These are phyloP conservation scores for Apodemus speciosus DNA, from an alignment of 2,113 vertebrate species.

Conservation along the genomic window DNA sequence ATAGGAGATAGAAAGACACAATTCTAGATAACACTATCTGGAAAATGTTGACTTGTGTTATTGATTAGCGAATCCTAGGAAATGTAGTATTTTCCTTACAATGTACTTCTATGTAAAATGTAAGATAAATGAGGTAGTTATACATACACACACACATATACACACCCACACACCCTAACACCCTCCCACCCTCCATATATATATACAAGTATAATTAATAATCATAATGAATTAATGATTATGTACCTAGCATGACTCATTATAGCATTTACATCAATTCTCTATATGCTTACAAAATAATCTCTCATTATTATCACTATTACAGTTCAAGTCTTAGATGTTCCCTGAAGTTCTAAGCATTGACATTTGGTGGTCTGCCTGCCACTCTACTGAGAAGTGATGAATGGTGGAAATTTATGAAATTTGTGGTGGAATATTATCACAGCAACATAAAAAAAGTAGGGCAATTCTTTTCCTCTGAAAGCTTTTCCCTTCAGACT, in stretches of 20 bases:
- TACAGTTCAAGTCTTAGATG: neutral
- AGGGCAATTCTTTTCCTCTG: too few species aligned
- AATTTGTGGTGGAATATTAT: rapidly evolving
- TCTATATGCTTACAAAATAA: neutral
- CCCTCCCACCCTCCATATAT: too few species aligned
- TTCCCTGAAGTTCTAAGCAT: neutral
- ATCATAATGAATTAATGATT: neutral
- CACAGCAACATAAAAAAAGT: too few species aligned
- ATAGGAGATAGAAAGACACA: neutral
- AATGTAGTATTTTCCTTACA: neutral
- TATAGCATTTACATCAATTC: neutral
- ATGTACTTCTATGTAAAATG: neutral
- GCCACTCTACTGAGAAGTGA: too few species aligned
- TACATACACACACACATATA: neutral
- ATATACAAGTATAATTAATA: neutral
- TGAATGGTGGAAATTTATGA: neutral
- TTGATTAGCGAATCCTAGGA: neutral
- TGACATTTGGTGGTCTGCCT: neutral
- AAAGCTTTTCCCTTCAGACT: too few species aligned
- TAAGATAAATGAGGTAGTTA: neutral
- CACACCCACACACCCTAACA: too few species aligned
- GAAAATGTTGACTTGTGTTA: neutral
- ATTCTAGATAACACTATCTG: neutral
- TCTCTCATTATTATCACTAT: neutral
- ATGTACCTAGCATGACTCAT: neutral